Conservation (phyloP, 1,140 invertebrate species). For the Phymorhynchus buccinoides region DNA sequence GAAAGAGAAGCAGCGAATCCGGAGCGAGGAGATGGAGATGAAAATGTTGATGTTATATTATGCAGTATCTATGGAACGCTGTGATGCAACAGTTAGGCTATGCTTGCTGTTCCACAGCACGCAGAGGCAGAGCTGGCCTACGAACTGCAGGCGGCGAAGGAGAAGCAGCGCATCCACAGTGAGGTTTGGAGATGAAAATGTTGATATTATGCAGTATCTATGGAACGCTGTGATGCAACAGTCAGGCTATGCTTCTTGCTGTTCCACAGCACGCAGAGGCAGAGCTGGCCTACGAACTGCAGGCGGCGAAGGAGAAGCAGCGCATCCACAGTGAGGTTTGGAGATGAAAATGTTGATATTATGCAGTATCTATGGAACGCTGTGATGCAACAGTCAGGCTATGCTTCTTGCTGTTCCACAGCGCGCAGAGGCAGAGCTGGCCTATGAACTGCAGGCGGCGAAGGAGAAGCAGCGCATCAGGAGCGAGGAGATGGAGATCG, state of each 20-base stretch:
- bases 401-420: conserved; percentile 68
- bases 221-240: too few species aligned
- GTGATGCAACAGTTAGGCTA: too few species aligned
- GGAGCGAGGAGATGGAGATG: too few species aligned
- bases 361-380: too few species aligned
- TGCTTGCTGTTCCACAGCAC: too few species aligned
- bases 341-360: too few species aligned
- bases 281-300: conserved; percentile 94
- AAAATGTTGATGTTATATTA: too few species aligned
- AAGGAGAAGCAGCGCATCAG: conserved; percentile 95
- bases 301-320: conserved; percentile 95
- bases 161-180: conserved; percentile 93
- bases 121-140: conserved; percentile 96
- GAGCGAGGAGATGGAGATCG: conserved; percentile 97
- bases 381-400: too few species aligned
- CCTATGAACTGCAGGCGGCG: conserved; percentile 95
- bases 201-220: too few species aligned
- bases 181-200: too few species aligned
- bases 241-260: too few species aligned
- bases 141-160: conserved; percentile 95
- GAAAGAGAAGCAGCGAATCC: conserved; percentile 93
- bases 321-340: conserved; percentile 95
- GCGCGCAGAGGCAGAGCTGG: conserved; percentile 97
- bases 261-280: conserved; percentile 92
- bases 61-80: too few species aligned